Percentiles rank a stretch among this genome's conserved stretches.
phyloP scores from a whole-genome alignment of 2,113 vertebrate species.

The Isurus oxyrinchus region DNA sequence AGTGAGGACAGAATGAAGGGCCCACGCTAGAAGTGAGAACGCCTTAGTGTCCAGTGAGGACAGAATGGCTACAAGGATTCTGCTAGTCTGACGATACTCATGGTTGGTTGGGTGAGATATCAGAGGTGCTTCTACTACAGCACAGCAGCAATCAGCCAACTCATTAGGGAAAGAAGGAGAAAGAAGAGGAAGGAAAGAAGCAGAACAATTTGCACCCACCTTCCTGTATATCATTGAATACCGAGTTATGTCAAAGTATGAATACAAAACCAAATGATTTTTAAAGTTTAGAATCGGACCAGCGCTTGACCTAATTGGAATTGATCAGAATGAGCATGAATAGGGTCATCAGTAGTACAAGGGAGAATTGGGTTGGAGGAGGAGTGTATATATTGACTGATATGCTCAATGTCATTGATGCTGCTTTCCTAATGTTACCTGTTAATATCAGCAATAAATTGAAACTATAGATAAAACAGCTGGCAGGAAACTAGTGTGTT shows the following conservation, averaged over 20 bases:
- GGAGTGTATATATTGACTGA: background rate
- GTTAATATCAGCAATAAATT: background rate
- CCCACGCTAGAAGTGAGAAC: background rate
- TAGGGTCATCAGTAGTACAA: background rate
- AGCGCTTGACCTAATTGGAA: no score
- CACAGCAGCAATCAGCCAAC: background rate
- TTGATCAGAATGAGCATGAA: background rate
- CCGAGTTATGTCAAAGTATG: background rate
- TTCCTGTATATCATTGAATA: background rate
- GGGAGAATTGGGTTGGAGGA: background rate
- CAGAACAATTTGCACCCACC: background rate
- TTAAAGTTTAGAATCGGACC: background rate
- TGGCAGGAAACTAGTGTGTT: background rate
- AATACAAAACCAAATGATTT: background rate
- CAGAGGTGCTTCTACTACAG: background rate
- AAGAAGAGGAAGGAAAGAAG: background rate
- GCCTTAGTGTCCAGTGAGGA: background rate
- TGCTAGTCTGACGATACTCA: background rate
- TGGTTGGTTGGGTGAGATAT: background rate
- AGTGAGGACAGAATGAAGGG: no score
- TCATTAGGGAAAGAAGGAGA: background rate
- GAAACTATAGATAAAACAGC: background rate
- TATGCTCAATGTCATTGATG: background rate
- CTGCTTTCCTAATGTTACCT: background rate
- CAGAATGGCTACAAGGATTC: background rate